phyloP scores from a whole-genome alignment of 2,888 invertebrate genomes.

The Galeruca laticollis region DNA sequence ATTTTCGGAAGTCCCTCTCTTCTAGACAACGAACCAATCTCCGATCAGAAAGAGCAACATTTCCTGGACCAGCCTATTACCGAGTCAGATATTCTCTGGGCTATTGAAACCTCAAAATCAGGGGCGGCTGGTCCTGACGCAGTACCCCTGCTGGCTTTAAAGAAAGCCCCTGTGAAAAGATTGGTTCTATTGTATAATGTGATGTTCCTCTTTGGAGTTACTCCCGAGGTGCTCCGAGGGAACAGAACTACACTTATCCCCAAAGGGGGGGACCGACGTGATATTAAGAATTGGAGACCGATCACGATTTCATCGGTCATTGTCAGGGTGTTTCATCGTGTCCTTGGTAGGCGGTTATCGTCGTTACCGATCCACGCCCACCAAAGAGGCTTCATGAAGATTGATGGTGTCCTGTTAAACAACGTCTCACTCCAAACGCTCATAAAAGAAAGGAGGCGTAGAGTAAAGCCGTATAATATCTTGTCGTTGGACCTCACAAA shows the following conservation, averaged over 20 bases:
- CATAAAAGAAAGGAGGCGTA: slow-evolving; percentile 18
- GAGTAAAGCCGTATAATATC: no score
- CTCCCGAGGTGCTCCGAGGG: not conserved
- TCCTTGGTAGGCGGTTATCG: slow-evolving; percentile 43
- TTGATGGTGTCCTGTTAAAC: slow-evolving; percentile 62
- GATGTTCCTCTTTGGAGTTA: slow-evolving; percentile 2
- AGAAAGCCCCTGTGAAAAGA: not conserved
- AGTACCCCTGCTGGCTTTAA: not conserved
- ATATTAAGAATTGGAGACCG: slow-evolving; percentile 53
- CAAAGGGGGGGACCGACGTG: not conserved
- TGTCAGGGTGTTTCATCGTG: slow-evolving; percentile 52
- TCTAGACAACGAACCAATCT: not conserved
- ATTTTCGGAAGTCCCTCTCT: not conserved
- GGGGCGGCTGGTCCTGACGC: slow-evolving; percentile 3
- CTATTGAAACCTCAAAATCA: not conserved
- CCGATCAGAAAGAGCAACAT: not conserved
- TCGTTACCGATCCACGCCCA: slow-evolving; percentile 37
- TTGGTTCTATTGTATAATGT: not conserved
- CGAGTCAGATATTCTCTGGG: not conserved
- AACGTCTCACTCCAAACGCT: slow-evolving; percentile 53
- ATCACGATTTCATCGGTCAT: slow-evolving; percentile 53
- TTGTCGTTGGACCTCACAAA: slow-evolving; percentile 42
- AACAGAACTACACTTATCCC: not conserved
- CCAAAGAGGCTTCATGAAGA: slow-evolving; percentile 57
- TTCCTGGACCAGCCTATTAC: not conserved